Evolutionary conservation across 2,888 invertebrate genomes (phyloP).

Genomic region (Pilophorus perplexus): DNA sequence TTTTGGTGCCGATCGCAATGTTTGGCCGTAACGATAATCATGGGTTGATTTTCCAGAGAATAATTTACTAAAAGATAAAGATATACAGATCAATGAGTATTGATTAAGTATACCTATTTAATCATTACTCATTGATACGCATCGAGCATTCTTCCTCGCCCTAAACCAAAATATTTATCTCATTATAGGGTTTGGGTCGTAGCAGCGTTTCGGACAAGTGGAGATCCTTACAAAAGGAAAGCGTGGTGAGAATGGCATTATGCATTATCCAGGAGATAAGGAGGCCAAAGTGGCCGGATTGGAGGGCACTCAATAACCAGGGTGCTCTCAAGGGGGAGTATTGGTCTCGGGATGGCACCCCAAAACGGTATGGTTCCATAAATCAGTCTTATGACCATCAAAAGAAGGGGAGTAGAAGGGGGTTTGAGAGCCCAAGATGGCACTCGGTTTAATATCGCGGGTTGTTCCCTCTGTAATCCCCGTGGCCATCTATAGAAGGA

Average conservation of each 20-base stretch:
- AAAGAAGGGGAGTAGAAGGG: too few species aligned
- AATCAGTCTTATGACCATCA: constrained; percentile 17
- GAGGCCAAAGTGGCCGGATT: constrained; percentile 3
- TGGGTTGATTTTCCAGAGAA: too few species aligned
- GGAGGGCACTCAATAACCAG: constrained; percentile 13
- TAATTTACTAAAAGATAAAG: too few species aligned
- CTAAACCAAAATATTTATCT: too few species aligned
- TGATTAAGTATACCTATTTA: too few species aligned
- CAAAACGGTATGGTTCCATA: constrained; percentile 6
- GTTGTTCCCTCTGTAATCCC: constrained; percentile 8
- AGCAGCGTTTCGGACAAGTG: too few species aligned
- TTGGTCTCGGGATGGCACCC: neutral
- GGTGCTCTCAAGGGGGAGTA: constrained; percentile 12
- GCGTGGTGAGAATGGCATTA: constrained; percentile 4
- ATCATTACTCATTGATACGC: too few species aligned
- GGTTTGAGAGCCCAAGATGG: constrained; percentile 17
- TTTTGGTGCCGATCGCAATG: too few species aligned
- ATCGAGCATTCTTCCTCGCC: too few species aligned
- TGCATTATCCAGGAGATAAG: constrained; percentile 17
- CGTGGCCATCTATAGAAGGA: constrained; percentile 2
- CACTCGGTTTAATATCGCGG: constrained; percentile 22
- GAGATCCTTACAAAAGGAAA: neutral
- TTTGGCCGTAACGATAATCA: too few species aligned
- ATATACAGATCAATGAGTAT: too few species aligned
- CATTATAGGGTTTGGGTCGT: too few species aligned